phyloP scores from a whole-genome alignment of 1,140 invertebrate genomes.

The Listronotus oregonensis region DNA sequence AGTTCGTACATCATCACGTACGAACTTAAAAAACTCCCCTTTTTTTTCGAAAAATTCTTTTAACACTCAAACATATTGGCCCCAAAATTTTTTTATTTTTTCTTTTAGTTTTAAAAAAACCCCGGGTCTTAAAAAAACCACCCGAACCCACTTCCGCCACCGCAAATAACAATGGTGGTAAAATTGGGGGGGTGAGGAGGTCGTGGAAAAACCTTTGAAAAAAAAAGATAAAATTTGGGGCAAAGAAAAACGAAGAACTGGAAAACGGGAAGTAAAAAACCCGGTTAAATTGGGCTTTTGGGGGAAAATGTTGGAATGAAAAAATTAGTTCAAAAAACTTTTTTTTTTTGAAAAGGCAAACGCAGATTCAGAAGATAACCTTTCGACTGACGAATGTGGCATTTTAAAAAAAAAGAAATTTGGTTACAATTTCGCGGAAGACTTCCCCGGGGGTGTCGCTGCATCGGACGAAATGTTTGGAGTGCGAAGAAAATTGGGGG shows the following conservation, averaged over 20 bases:
- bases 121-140: slow-evolving; percentile 43
- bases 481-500: slow-evolving; percentile 82
- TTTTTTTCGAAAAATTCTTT: too few species aligned
- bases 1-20: too few species aligned
- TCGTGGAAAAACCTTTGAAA: slow-evolving; percentile 59
- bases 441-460: slow-evolving; percentile 86
- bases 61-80: too few species aligned
- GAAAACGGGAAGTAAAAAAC: slow-evolving; percentile 16
- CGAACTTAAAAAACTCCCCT: too few species aligned
- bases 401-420: slow-evolving; percentile 54
- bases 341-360: slow-evolving; percentile 21
- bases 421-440: slow-evolving; percentile 73
- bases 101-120: slow-evolving; percentile 46
- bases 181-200: slow-evolving; percentile 55
- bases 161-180: slow-evolving; percentile 44
- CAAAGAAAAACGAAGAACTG: slow-evolving; percentile 6
- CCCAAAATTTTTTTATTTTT: too few species aligned
- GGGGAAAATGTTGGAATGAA: too few species aligned
- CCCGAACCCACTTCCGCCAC: slow-evolving; percentile 34
- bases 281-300: too few species aligned
- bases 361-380: slow-evolving; percentile 42
- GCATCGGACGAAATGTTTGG: slow-evolving; percentile 80
- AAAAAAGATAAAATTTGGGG: slow-evolving; percentile 51
- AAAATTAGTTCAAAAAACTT: too few species aligned
- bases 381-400: slow-evolving; percentile 31